Percentiles rank a stretch among this genome's conserved stretches.
These are phyloP conservation scores for Chlorodrepanis virens DNA, from an alignment of 2,113 vertebrate species.

Conservation along the genomic window DNA sequence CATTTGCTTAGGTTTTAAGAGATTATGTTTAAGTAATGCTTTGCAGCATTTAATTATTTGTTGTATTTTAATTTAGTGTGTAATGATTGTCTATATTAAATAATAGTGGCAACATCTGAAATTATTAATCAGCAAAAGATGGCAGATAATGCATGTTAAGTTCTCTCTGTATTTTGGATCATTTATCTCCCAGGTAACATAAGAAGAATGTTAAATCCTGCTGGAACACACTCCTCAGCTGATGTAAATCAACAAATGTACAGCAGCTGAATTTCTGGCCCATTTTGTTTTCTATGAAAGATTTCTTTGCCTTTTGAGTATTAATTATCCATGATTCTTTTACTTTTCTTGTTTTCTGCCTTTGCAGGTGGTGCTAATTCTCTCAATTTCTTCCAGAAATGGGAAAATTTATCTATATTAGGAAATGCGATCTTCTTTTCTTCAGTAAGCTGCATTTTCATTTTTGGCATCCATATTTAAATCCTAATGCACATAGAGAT, in stretches of 20 bases:
- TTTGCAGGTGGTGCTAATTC: constrained; percentile 40
- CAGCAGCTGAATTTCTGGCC: constrained; percentile 15
- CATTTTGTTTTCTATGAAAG: constrained; percentile 29
- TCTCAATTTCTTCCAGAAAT: background rate
- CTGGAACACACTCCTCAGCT: background rate
- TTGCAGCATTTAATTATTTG: background rate
- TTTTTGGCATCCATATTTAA: constrained; percentile 58
- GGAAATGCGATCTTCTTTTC: constrained; percentile 17
- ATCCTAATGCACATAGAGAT: constrained; percentile 1
- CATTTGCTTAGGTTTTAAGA: constrained; percentile 25
- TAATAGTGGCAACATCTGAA: constrained; percentile 18
- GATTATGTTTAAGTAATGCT: constrained; percentile 18
- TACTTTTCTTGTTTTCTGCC: constrained; percentile 24
- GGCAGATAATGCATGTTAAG: background rate
- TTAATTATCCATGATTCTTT: constrained; percentile 55
- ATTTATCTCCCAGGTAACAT: constrained; percentile 12
- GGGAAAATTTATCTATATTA: constrained; percentile 41
- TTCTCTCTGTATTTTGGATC: background rate
- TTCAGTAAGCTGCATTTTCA: constrained; percentile 49
- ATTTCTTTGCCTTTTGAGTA: constrained; percentile 16
- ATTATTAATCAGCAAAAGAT: constrained; percentile 15
- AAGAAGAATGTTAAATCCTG: background rate
- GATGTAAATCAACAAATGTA: constrained; percentile 3
- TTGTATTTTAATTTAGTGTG: constrained; percentile 6
- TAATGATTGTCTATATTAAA: background rate